These are phyloP conservation scores for Drosophila hawaiiensis DNA, from an alignment of 2,888 invertebrate species.

Conservation along the genomic window DNA sequence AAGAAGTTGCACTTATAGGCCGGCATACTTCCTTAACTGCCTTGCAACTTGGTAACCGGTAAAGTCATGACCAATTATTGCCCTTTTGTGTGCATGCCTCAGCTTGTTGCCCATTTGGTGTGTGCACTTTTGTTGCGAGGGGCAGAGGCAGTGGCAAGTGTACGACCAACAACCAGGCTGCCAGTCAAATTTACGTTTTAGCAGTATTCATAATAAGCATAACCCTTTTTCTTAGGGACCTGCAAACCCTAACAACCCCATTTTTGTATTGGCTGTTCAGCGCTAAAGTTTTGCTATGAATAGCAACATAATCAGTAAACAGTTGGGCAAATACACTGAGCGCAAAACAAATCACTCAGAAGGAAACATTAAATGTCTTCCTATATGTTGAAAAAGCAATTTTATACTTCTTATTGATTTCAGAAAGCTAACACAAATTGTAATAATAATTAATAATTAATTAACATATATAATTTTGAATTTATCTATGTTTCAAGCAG, in stretches of 20 bases:
- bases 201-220: conserved; percentile 62
- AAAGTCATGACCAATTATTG: conserved; percentile 79
- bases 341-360: background rate
- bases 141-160: conserved; percentile 4
- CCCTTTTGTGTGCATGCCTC: conserved; percentile 56
- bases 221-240: conserved; percentile 56
- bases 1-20: conserved; percentile 19
- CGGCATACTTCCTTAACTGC: conserved; percentile 12
- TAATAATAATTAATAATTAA: background rate
- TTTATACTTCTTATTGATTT: background rate
- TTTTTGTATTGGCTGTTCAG: conserved; percentile 33
- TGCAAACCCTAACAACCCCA: conserved; percentile 29
- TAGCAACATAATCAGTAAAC: conserved; percentile 63
- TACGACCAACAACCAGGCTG: conserved; percentile 2
- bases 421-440: background rate
- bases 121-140: conserved; percentile 50
- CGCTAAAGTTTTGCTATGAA: conserved; percentile 56
- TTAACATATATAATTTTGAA: background rate
- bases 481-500: background rate
- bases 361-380: background rate
- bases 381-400: background rate
- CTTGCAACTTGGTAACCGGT: conserved; percentile 61
- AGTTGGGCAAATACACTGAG: conserved; percentile 43
- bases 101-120: conserved; percentile 22
- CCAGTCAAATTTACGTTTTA: conserved; percentile 11